Percentiles rank a stretch among this genome's conserved stretches.
These are phyloP conservation scores for Stenodera caucasica DNA, from an alignment of 2,888 invertebrate species.

Conservation along the genomic window DNA sequence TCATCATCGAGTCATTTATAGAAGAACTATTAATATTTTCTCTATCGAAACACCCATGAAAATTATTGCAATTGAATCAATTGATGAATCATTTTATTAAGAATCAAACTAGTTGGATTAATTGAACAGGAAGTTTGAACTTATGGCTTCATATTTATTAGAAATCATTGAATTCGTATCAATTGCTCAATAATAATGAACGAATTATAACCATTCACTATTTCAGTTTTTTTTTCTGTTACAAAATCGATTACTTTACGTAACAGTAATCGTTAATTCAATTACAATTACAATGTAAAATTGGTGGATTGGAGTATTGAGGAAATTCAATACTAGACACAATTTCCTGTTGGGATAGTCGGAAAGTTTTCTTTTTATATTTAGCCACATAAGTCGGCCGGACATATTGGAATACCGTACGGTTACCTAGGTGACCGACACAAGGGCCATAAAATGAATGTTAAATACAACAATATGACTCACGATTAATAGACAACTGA, in stretches of 20 bases:
- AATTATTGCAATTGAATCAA: neutral
- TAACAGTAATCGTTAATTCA: neutral
- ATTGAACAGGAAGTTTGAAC: neutral
- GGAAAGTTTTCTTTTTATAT: neutral
- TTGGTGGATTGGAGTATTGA: neutral
- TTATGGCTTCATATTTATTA: neutral
- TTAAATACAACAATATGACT: constrained; percentile 3
- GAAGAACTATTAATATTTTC: neutral
- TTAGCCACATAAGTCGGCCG: neutral
- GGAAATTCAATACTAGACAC: neutral
- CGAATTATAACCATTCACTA: neutral
- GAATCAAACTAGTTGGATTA: neutral
- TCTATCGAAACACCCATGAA: too few species aligned
- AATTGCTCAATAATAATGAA: neutral
- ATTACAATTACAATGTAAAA: neutral
- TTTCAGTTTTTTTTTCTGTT: neutral
- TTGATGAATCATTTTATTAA: neutral
- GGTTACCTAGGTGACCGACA: constrained; percentile 6
- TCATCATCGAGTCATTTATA: neutral
- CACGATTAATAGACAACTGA: neutral
- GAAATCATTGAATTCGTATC: neutral
- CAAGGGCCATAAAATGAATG: neutral
- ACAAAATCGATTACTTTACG: neutral
- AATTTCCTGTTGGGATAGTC: neutral
- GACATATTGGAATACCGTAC: neutral